Percentiles rank a stretch among this genome's conserved stretches.
Conservation (phyloP, 2,888 invertebrate species). For the Phorcus lineatus region DNA sequence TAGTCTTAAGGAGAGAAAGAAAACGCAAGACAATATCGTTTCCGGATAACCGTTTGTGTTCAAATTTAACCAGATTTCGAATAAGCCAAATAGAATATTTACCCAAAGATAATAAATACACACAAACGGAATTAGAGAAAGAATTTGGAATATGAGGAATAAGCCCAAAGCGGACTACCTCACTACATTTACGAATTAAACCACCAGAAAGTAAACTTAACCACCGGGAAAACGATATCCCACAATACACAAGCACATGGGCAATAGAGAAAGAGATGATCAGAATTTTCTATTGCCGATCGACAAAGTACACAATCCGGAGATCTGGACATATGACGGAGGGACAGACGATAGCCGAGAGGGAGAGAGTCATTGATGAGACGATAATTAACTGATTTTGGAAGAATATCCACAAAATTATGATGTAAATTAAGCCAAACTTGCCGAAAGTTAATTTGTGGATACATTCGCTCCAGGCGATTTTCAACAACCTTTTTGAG, state of each 20-base stretch:
- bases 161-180: background rate
- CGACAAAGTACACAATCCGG: background rate
- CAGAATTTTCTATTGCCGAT: background rate
- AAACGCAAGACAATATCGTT: constrained; percentile 6
- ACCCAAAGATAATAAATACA: background rate
- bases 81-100: background rate
- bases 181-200: background rate
- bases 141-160: background rate
- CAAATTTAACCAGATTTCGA: background rate
- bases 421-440: constrained; percentile 4
- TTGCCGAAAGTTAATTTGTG: background rate
- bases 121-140: background rate
- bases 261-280: background rate
- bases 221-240: background rate
- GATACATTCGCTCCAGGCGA: background rate
- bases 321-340: background rate
- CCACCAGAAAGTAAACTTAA: background rate
- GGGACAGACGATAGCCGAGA: background rate
- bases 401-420: background rate
- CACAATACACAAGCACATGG: background rate
- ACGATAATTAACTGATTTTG: background rate
- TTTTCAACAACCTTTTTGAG: background rate
- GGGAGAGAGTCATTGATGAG: background rate
- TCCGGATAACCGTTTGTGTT: background rate
- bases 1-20: background rate